Evolutionary conservation across 92 coral and sea anemone species (phyloP), one percentile per base, ranked within the genome.

Genomic region (Diadumene lineata): DNA sequence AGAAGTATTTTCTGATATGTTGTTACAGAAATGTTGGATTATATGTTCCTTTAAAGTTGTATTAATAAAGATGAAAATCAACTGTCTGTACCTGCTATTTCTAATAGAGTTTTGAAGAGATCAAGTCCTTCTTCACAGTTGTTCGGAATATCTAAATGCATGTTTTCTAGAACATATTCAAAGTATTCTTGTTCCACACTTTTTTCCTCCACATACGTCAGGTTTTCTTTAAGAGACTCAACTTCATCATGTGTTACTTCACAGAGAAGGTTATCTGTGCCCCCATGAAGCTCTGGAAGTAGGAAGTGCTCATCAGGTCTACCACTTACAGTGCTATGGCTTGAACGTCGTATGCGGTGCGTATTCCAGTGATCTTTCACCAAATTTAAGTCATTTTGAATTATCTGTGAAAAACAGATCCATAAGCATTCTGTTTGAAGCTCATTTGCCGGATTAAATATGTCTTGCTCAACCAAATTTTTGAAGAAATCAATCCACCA

Each of bases 401-500:
- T 38, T 6, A 38, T 6, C 13, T 13, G 6, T 38, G 48, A 38
- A 13, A 38, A 38, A 13, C 48, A 38, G 13, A 38, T 4, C 48
- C 48, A 38, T 38, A 38, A 13, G 13, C 48, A 38, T 6, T 38
- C 48, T 38, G 6, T 38, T 6, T 38, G 48, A 4, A 38, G 6
- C 7, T 6, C 7, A 38, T 13, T 38, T 6, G 6, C 13, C 6
- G 13, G 6, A 13, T 38, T 13, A 4, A 38, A 38, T 4, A 38
- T 38, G 13, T 13, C 48, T 38, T 38, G 48, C 7, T 38, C 7
- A 38, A 4, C 7, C 13, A 38, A 13, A 38, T 38, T 13, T 38
- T 38, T 13, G 13, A 38, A 38, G 7, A 38, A 13, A 28, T 74
- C 66, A 50, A 68, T 73, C 81, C 86, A 81, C 81, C 81, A 81